A percentile compares a stretch with the other conserved stretches of the same genome.
phyloP scores from a whole-genome alignment of 2,888 invertebrate genomes.

The Acanthococcus lagerstroemiae region DNA sequence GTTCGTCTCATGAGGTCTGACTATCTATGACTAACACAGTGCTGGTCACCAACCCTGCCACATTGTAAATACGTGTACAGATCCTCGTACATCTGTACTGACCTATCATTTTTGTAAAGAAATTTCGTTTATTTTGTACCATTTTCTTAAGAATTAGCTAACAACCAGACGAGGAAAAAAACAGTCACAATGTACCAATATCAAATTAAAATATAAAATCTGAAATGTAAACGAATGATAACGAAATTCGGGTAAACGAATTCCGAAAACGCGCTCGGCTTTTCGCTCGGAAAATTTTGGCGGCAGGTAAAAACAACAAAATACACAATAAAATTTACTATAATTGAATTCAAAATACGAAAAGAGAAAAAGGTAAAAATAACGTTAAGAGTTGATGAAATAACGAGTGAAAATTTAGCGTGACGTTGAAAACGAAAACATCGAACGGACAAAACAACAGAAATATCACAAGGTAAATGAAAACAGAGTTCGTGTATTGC shows the following conservation, averaged over 20 bases:
- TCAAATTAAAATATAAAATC: neutral
- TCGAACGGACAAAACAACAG: neutral
- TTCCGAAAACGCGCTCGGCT: too few relatives aligned
- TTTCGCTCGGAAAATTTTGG: too few relatives aligned
- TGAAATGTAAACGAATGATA: neutral
- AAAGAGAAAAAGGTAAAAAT: neutral
- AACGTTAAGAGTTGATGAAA: too few relatives aligned
- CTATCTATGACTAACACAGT: too few relatives aligned
- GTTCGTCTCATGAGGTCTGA: conserved; percentile 34
- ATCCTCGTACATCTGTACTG: neutral
- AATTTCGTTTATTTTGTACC: conserved; percentile 19
- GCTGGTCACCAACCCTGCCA: too few relatives aligned
- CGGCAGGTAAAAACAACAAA: neutral
- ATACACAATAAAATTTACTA: conserved; percentile 1
- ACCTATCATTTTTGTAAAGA: too few relatives aligned
- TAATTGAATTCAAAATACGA: neutral
- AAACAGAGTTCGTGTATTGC: conserved; percentile 1
- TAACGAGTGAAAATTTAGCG: too few relatives aligned
- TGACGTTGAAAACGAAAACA: neutral
- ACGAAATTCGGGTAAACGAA: too few relatives aligned
- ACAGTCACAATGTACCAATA: conserved; percentile 18
- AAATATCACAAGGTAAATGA: conserved; percentile 17
- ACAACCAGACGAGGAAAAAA: conserved; percentile 13
- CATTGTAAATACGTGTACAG: neutral
- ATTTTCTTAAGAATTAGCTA: conserved; percentile 16